Conservation (phyloP, 2,797 vertebrate genomes). For the Sebastes goodei region DNA sequence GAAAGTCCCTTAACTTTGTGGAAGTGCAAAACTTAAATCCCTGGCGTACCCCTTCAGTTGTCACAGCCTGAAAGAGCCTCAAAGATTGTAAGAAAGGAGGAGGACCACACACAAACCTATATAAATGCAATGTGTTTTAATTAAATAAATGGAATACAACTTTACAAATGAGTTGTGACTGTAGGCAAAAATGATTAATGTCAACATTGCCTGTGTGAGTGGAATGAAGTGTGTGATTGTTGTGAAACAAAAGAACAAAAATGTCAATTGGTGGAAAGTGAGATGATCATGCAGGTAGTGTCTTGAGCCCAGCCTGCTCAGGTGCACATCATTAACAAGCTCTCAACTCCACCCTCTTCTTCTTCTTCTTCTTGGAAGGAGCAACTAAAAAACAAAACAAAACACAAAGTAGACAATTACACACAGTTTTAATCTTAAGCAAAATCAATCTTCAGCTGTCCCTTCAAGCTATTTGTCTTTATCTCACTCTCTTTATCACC, state of each 20-base stretch:
- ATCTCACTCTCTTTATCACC: background rate
- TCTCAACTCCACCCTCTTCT: background rate
- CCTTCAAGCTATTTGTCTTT: background rate
- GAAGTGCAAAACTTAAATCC: background rate
- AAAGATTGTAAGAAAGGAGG: background rate
- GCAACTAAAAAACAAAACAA: background rate
- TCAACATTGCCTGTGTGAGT: background rate
- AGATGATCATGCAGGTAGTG: background rate
- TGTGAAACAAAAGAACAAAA: background rate
- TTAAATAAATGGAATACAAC: background rate
- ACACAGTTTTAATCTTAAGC: background rate
- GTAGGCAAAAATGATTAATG: too few species aligned
- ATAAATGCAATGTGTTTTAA: background rate
- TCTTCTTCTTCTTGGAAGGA: background rate
- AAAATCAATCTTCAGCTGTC: conserved; percentile 8
- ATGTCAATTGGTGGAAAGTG: background rate
- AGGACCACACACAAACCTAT: background rate
- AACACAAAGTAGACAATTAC: background rate
- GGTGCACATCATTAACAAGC: background rate
- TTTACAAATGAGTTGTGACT: background rate
- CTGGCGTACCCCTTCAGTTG: background rate
- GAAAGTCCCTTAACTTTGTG: background rate
- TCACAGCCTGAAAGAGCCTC: background rate
- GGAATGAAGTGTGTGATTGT: background rate
- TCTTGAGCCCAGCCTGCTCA: background rate